Evolutionary conservation across 2,888 invertebrate species (phyloP), one percentile per base, ranked within the genome.

Genomic region (Microdon myrmicae): DNA sequence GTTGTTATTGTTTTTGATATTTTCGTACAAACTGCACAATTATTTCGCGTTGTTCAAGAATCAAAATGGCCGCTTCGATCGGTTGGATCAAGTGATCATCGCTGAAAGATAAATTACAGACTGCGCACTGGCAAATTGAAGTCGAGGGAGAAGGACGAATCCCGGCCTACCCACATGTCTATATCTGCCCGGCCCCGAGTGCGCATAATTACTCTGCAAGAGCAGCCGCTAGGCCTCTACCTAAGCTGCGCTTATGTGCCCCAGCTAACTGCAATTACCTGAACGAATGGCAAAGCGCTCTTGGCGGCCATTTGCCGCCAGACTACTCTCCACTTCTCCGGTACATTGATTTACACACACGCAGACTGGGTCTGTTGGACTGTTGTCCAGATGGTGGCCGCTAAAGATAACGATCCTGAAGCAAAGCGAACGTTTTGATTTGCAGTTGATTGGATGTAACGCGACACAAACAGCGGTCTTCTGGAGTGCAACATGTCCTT

Each of bases 51-150:
- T 41, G 34, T 25, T 19, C 16, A 19, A 10, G 38, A 45, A 56
- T 37, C 56, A 64, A 64, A 64, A 64, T 64, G 64, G 64, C 64
- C 58, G 64, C 64, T 64, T n/a, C n/a, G 64, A 64, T 58, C 58
- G 64, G 56, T 38, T 56, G 53, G 64, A 64, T 58, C 64, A 53
- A 53, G 58, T 58, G 58, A 64, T 58, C 58, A 43, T 51, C 38
- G 51, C 43, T 58, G 49, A 51, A n/a, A n/a, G 41, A 58, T 53
- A 64, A 64, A 64, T 58, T 64, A 64, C 64, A 58, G 51, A 45
- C 51, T 19, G n/a, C n/a, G n/a, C 37, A 20, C 28, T 20, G 38
- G 10, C 47, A 23, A 34, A 64, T 64, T 64, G 56, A n/a, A n/a
- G n/a, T n/a, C n/a, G 64, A 64, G 64, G 32, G 28, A 64, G 44